Conservation (phyloP, 2,888 invertebrate species). For the Carcina quercana region DNA sequence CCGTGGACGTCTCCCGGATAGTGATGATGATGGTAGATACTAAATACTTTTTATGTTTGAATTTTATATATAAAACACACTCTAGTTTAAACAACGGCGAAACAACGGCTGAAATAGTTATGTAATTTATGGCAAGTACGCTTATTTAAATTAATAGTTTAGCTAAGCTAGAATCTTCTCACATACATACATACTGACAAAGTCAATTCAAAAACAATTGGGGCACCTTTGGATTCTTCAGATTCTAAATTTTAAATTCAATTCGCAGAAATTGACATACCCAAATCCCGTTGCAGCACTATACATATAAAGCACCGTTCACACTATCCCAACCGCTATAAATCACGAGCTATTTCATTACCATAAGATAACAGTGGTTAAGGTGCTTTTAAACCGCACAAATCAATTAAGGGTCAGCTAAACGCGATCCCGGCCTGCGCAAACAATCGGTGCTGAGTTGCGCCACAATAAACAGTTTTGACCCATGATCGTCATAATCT, state of each 20-base stretch:
- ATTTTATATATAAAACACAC: neutral
- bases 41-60: neutral
- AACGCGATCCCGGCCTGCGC: slow-evolving; percentile 36
- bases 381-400: slow-evolving; percentile 32
- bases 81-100: neutral
- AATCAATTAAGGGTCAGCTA: slow-evolving; percentile 53
- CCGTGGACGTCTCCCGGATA: no score
- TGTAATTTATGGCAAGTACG: no score
- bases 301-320: neutral
- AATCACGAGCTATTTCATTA: slow-evolving; percentile 17
- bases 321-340: neutral
- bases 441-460: slow-evolving; percentile 42
- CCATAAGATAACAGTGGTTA: slow-evolving; percentile 27
- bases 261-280: no score
- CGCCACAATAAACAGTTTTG: slow-evolving; percentile 24
- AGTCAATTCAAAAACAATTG: no score
- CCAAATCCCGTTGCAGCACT: neutral
- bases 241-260: no score
- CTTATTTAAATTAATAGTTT: no score
- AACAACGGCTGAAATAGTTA: no score
- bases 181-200: no score
- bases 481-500: slow-evolving; percentile 7
- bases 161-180: no score
- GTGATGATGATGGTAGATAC: neutral
- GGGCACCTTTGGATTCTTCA: no score